Conservation (phyloP, 2,888 invertebrate species). For the Eubasilissa splendida region DNA sequence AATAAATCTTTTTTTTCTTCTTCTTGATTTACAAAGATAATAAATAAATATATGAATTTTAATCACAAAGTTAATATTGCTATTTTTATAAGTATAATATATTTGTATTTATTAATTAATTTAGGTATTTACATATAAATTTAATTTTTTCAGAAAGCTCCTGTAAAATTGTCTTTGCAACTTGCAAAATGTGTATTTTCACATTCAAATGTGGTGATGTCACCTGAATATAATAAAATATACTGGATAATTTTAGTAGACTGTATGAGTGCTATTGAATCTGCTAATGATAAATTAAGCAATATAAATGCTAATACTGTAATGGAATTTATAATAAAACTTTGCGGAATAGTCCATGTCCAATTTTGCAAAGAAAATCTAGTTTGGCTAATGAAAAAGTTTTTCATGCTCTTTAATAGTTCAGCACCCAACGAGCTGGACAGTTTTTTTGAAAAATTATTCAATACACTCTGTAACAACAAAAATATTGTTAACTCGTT, state of each 20-base stretch:
- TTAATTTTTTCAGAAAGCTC: slow-evolving; percentile 48
- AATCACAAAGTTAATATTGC: too few species aligned
- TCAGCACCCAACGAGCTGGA: slow-evolving; percentile 29
- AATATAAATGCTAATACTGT: slow-evolving; percentile 10
- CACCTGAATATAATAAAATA: slow-evolving; percentile 42
- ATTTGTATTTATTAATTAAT: background rate
- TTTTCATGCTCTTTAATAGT: slow-evolving; percentile 40
- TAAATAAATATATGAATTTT: too few species aligned
- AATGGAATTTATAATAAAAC: slow-evolving; percentile 35
- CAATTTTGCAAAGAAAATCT: slow-evolving; percentile 46
- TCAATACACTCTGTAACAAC: slow-evolving; percentile 34
- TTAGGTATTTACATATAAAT: background rate
- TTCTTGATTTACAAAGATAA: too few species aligned
- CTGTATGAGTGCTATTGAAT: slow-evolving; percentile 33
- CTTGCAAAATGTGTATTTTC: slow-evolving; percentile 44
- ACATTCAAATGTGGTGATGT: slow-evolving; percentile 30
- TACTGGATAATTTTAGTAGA: slow-evolving; percentile 53
- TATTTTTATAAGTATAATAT: too few species aligned
- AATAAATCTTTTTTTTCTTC: too few species aligned
- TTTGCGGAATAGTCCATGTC: slow-evolving; percentile 28
- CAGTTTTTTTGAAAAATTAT: slow-evolving; percentile 43
- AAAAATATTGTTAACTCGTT: slow-evolving; percentile 3
- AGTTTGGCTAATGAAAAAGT: slow-evolving; percentile 50
- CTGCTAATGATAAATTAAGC: background rate
- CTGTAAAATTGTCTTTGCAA: slow-evolving; percentile 2